Conservation (phyloP, 2,797 vertebrate genomes). For the Gymnocypris eckloni region DNA sequence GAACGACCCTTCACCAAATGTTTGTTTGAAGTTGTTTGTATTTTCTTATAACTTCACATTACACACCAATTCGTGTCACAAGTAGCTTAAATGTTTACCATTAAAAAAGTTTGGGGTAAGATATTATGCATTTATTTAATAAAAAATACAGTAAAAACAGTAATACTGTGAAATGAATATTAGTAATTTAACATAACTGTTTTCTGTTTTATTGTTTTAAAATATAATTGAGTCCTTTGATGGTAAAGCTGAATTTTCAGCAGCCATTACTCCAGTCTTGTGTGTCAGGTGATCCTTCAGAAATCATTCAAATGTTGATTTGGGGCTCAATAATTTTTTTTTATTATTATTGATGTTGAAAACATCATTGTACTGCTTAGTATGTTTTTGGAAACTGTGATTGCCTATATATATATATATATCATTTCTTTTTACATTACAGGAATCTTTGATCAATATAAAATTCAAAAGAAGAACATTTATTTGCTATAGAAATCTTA, state of each 20-base stretch:
- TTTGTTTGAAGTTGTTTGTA: constrained; percentile 67
- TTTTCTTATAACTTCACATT: not conserved
- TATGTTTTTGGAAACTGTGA: not conserved
- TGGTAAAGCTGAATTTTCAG: not conserved
- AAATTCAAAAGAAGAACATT: not conserved
- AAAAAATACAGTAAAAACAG: not conserved
- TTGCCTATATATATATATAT: no score
- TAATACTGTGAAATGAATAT: no score
- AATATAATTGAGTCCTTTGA: not conserved
- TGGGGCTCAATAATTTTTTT: not conserved
- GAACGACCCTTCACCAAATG: constrained; percentile 88
- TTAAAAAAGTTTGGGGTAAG: not conserved
- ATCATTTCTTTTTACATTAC: no score
- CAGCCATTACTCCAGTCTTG: not conserved
- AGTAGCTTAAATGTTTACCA: not conserved
- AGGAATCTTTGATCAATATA: not conserved
- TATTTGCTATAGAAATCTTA: not conserved
- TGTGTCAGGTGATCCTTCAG: not conserved
- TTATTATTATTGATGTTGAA: not conserved
- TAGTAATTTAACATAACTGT: not conserved
- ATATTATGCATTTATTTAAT: not conserved
- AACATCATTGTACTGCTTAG: not conserved
- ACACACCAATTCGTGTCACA: not conserved
- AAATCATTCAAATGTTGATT: not conserved
- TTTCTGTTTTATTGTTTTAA: not conserved